Evolutionary conservation across 2,113 vertebrate species (phyloP).

Genomic region (Tenebrosternarchus preto): DNA sequence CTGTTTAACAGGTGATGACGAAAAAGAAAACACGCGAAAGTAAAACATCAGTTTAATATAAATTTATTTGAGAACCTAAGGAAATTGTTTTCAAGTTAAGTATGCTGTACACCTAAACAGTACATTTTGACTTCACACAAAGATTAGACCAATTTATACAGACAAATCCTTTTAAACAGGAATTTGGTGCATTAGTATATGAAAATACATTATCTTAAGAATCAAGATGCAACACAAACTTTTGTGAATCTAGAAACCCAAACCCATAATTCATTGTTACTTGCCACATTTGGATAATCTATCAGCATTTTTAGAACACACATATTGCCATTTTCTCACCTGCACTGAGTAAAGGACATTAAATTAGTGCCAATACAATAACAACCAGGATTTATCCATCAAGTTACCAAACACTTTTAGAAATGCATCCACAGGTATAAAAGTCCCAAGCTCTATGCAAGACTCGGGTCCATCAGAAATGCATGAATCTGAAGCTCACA

Average conservation of each 20-base stretch:
- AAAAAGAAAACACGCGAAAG: neutral
- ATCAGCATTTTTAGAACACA: no score
- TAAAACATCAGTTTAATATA: neutral
- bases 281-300: no score
- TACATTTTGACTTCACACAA: neutral
- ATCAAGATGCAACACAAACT: constrained; percentile 9
- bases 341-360: neutral
- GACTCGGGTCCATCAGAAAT: neutral
- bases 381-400: no score
- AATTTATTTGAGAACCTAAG: constrained; percentile 16
- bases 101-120: constrained; percentile 6
- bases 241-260: neutral
- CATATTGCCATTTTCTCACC: neutral
- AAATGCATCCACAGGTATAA: neutral
- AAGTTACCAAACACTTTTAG: constrained; percentile 6
- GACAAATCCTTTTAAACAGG: constrained; percentile 19
- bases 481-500: neutral
- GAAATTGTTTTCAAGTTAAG: neutral
- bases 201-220: constrained; percentile 1
- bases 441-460: constrained; percentile 5
- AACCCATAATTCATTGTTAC: neutral
- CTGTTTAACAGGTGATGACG: neutral
- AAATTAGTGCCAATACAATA: neutral
- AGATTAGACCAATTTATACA: constrained; percentile 31
- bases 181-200: neutral